Evolutionary conservation across 2,888 invertebrate species (phyloP).

Genomic region (Deilephila elpenor): DNA sequence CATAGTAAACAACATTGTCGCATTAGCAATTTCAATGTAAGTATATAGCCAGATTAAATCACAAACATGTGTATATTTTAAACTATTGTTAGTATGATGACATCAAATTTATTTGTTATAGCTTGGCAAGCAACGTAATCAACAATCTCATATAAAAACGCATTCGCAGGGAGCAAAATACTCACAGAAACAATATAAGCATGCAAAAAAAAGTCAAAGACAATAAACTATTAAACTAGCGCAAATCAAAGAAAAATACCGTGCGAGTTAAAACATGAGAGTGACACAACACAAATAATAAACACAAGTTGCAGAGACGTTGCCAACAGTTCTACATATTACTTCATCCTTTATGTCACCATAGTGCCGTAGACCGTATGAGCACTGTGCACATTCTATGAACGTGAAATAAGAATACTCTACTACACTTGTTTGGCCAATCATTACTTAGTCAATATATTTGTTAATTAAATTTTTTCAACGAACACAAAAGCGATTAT

Average conservation of each 20-base stretch:
- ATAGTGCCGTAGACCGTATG: background rate
- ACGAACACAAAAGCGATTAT: background rate
- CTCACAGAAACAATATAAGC: background rate
- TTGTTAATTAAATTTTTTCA: background rate
- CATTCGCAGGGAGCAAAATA: background rate
- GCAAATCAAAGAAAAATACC: constrained; percentile 3
- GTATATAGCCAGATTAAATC: background rate
- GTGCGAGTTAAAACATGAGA: background rate
- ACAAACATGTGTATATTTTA: background rate
- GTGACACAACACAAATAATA: background rate
- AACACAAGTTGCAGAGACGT: constrained; percentile 5
- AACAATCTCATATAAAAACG: background rate
- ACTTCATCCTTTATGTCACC: constrained; percentile 24
- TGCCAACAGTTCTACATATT: background rate
- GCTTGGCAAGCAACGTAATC: background rate
- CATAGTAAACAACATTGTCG: background rate
- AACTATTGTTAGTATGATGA: background rate
- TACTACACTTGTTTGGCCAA: too few species aligned
- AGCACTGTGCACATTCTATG: background rate
- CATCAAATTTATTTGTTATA: background rate
- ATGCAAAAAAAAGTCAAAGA: background rate
- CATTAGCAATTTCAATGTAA: background rate
- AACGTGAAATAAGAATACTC: too few species aligned
- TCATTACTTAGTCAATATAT: too few species aligned
- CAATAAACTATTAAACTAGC: background rate